A percentile compares a stretch with the other conserved stretches of the same genome.
These are phyloP conservation scores for Ophion slaviceki DNA, from an alignment of 2,888 invertebrate species.

Conservation along the genomic window DNA sequence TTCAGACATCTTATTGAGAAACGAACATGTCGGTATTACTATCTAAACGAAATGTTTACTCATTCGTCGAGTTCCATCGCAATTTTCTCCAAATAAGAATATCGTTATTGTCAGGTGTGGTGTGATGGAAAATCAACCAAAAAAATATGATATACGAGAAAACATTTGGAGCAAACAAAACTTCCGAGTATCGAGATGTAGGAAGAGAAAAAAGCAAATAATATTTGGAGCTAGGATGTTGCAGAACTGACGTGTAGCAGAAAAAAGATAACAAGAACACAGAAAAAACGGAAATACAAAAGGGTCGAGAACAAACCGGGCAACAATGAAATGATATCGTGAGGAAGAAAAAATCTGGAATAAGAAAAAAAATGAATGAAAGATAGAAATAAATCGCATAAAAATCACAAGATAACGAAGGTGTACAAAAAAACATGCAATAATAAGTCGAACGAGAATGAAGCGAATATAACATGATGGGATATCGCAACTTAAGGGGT, in stretches of 20 bases:
- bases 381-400: not conserved
- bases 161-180: not conserved
- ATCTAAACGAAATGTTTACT: no score
- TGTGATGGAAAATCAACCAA: not conserved
- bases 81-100: not conserved
- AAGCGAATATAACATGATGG: not conserved
- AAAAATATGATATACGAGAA: not conserved
- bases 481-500: not conserved
- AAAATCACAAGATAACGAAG: not conserved
- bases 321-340: not conserved
- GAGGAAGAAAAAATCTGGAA: not conserved
- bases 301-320: not conserved
- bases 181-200: not conserved
- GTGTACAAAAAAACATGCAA: not conserved
- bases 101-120: not conserved
- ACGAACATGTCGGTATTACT: no score
- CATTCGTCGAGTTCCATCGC: not conserved
- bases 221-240: no score
- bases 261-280: not conserved
- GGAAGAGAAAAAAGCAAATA: slow-evolving; percentile 1
- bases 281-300: not conserved
- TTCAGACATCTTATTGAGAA: no score
- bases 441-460: not conserved
- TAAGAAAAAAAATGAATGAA: not conserved
- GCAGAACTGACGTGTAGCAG: not conserved